Percentiles rank a stretch among this genome's conserved stretches.
Evolutionary conservation across 2,888 invertebrate species (phyloP).

Genomic region (Ametastegia equiseti): DNA sequence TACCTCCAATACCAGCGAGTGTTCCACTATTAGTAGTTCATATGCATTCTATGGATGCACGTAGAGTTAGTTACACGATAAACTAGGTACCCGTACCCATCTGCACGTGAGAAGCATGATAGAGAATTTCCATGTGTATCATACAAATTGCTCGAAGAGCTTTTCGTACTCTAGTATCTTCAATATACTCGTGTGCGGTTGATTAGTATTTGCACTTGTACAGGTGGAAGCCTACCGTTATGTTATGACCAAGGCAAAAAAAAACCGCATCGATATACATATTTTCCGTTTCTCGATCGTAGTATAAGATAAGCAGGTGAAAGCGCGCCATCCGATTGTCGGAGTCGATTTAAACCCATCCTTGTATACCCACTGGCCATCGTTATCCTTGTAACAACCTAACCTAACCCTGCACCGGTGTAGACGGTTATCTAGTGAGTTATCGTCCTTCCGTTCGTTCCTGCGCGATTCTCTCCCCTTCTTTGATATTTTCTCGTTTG

Average conservation of each 20-base stretch:
- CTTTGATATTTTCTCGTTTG: conserved; percentile 27
- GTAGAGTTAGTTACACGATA: background rate
- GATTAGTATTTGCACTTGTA: background rate
- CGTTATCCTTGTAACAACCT: conserved; percentile 17
- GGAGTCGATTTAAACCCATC: conserved; percentile 20
- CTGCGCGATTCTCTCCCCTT: conserved; percentile 2
- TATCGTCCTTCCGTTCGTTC: background rate
- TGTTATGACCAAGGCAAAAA: background rate
- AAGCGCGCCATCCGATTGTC: conserved; percentile 26
- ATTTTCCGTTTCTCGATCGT: conserved; percentile 18
- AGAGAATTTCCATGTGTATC: background rate
- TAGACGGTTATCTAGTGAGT: conserved; percentile 35
- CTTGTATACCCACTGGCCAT: conserved; percentile 16
- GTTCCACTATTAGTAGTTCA: conserved; percentile 6
- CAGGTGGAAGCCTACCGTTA: background rate
- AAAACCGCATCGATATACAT: background rate
- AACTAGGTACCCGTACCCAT: background rate
- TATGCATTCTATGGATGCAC: background rate
- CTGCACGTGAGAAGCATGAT: background rate
- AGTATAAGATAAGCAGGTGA: conserved; percentile 36
- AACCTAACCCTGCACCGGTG: background rate
- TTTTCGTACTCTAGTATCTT: too few relatives aligned
- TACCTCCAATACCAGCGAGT: too few relatives aligned
- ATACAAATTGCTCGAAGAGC: background rate
- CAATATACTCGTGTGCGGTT: too few relatives aligned